These are phyloP conservation scores for Propithecus perrieri DNA, from an alignment of 2,797 vertebrate genomes.

Conservation along the genomic window DNA sequence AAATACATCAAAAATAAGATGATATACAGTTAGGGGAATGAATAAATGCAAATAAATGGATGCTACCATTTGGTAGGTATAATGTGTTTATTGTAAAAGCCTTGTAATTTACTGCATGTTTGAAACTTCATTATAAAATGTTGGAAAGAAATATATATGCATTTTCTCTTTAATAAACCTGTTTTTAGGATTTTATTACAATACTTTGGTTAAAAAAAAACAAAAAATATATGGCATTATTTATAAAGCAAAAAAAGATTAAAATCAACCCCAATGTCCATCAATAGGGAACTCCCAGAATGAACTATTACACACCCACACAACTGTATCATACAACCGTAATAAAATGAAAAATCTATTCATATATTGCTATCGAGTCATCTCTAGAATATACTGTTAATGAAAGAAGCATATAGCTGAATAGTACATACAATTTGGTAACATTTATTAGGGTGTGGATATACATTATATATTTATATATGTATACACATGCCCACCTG, in stretches of 20 bases:
- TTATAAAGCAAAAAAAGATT: background rate
- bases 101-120: background rate
- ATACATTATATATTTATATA: background rate
- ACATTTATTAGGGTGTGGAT: background rate
- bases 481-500: background rate
- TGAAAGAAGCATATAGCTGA: background rate
- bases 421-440: background rate
- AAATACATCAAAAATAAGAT: conserved; percentile 22
- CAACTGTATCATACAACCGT: background rate
- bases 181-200: background rate
- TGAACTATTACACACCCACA: background rate
- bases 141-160: background rate
- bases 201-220: background rate
- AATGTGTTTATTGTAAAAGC: background rate
- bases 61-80: background rate
- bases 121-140: conserved; percentile 13
- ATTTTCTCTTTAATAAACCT: background rate
- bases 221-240: background rate
- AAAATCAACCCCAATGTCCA: background rate
- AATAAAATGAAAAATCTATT: background rate
- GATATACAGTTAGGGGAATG: background rate
- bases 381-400: background rate
- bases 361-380: background rate
- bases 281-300: background rate
- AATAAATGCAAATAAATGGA: background rate